phyloP scores from a whole-genome alignment of 2,113 vertebrate genomes.

The Leucosticte australis region DNA sequence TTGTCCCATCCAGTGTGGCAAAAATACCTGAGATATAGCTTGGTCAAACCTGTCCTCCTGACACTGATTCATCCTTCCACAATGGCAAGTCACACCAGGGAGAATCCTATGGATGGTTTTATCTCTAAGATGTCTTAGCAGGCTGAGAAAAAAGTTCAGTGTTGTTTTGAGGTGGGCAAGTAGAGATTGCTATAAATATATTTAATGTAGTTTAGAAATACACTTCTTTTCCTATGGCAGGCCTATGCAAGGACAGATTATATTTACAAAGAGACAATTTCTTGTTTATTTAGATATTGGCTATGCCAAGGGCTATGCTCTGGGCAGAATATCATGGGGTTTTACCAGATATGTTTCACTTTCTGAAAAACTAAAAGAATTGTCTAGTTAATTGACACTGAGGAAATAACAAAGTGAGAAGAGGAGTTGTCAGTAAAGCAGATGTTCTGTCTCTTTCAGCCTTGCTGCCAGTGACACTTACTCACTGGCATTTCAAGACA shows the following conservation, averaged over 20 bases:
- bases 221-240: neutral
- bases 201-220: neutral
- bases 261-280: neutral
- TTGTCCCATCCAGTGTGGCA: neutral
- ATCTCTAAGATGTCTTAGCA: neutral
- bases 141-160: neutral
- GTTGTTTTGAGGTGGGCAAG: neutral
- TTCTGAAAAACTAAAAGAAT: neutral
- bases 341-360: neutral
- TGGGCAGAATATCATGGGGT: neutral
- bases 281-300: neutral
- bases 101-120: neutral
- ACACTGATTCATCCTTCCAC: neutral
- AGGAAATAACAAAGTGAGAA: neutral
- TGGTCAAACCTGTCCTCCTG: neutral
- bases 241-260: neutral
- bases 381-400: neutral
- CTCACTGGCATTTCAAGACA: neutral
- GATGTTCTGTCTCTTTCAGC: neutral
- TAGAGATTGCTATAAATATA: neutral
- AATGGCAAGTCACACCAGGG: neutral
- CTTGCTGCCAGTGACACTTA: neutral
- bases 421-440: neutral
- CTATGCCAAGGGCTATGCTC: neutral
- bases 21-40: neutral